Evolutionary conservation across 2,797 vertebrate species (phyloP), one percentile per base, ranked within the genome.

Genomic region (Halcyon badia): DNA sequence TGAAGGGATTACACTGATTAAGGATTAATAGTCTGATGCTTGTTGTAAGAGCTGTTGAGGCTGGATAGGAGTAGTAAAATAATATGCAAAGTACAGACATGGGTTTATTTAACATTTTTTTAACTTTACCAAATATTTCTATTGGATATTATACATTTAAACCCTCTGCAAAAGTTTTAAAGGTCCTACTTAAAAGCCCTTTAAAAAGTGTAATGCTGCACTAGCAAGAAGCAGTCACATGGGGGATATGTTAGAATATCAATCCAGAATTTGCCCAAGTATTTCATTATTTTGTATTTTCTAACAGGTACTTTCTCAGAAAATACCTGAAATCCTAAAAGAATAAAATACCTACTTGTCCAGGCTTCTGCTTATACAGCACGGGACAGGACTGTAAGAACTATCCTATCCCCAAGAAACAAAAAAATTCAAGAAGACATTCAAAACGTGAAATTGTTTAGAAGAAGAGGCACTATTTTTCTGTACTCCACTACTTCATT

Each of bases 11-110:
- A 97, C 83, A 94, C 91, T 95, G 94, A 95, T 97, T 94, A 94
- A 96, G 97, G 97, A 98, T 98, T 98, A 98, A 95, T 89, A 97
- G 93, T 96, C 95, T 98, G 95, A 97, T 96, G 83, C 97, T 96
- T 95, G 86, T 94, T 97, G 68, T 96, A 96, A 98, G 88, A 95
- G 93, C 92, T 96, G 86, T 92, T 95, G 90, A 96, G 86, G 95
- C 65, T 95, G 78, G 65, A 95, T 83, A 93, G 92, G 88, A 97
- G 97, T 97, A 97, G 84, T 48, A 94, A 97, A 97, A 93, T 93
- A 96, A 97, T 89, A 97, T 87, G 83, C 66, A 78, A 97, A 97
- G 82, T 91, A 97, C 46, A 97, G 92, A 91, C 60, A 85, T 0
- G 25, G 56, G 94, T 97, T 94, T 81, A 95, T 93, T 75, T 94